A percentile compares a stretch with the other conserved stretches of the same genome.
These are phyloP conservation scores for Gadopsis marmoratus DNA, from an alignment of 2,797 vertebrate species.

Conservation along the genomic window DNA sequence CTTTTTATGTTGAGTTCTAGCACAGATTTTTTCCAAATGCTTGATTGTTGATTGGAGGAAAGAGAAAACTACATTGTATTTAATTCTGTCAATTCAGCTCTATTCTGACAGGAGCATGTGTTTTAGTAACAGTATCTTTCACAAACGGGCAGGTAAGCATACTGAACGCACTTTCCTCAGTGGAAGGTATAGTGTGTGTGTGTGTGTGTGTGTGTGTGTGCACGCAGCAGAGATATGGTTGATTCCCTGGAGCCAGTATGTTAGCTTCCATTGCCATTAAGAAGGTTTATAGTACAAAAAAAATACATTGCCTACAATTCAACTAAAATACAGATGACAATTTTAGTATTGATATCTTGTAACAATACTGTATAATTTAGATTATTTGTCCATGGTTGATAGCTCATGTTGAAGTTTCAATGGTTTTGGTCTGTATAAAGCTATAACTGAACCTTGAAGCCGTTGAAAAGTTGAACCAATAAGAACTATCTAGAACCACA, in stretches of 20 bases:
- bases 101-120: not conserved
- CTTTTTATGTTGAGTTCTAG: conserved; percentile 71
- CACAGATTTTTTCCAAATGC: conserved; percentile 54
- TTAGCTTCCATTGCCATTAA: not conserved
- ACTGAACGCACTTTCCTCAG: conserved; percentile 15
- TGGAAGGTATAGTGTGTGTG: not conserved
- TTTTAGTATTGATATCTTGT: not conserved
- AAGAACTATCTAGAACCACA: conserved; percentile 37
- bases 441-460: conserved; percentile 14
- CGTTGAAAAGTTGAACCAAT: conserved; percentile 27
- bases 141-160: conserved; percentile 25
- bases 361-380: not conserved
- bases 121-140: conserved; percentile 33
- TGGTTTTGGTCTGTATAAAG: conserved; percentile 6
- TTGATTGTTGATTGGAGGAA: conserved; percentile 67
- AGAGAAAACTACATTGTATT: conserved; percentile 21
- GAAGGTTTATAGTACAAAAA: not conserved
- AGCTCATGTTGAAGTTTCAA: not conserved
- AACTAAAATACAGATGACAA: not conserved
- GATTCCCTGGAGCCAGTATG: not conserved
- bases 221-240: not conserved
- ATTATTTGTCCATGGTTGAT: conserved; percentile 4
- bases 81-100: conserved; percentile 46
- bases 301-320: not conserved
- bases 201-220: not conserved